phyloP scores from a whole-genome alignment of 2,888 invertebrate species.

The Stegophylla sp. region DNA sequence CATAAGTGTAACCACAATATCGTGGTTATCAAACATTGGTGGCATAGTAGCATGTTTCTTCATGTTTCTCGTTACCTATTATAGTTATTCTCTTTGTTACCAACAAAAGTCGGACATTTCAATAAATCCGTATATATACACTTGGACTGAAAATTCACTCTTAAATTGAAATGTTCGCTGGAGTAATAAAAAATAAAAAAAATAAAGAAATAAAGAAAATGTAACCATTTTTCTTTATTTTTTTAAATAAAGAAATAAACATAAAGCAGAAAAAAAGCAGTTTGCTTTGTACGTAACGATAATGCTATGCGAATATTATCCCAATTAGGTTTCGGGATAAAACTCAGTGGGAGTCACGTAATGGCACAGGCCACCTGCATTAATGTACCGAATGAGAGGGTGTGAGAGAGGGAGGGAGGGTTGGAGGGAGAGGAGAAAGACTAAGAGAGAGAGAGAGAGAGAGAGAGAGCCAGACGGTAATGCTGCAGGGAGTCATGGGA shows the following conservation, averaged over 20 bases:
- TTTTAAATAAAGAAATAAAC: too few species aligned
- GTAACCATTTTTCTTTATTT: too few species aligned
- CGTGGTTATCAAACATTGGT: too few species aligned
- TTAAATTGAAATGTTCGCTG: neutral
- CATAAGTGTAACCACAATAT: too few species aligned
- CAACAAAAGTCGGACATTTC: neutral
- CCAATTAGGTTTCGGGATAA: constrained; percentile 23
- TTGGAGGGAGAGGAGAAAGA: too few species aligned
- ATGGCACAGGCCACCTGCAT: constrained; percentile 22
- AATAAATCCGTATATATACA: neutral
- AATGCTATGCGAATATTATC: constrained; percentile 38
- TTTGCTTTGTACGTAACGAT: constrained; percentile 18
- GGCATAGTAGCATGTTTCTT: too few species aligned
- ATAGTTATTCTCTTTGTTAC: too few species aligned
- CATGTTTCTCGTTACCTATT: too few species aligned
- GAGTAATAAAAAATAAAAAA: neutral
- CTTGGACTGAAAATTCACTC: neutral
- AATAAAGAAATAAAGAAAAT: too few species aligned
- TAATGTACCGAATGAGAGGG: constrained; percentile 7
- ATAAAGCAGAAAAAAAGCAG: neutral
- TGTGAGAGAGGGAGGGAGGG: too few species aligned
- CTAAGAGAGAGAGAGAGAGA: too few species aligned
- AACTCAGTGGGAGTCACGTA: constrained; percentile 1
- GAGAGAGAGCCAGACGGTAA: neutral
- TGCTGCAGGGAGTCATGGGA: constrained; percentile 14